Conservation (phyloP, 2,797 vertebrate species). For the Netta rufina region DNA sequence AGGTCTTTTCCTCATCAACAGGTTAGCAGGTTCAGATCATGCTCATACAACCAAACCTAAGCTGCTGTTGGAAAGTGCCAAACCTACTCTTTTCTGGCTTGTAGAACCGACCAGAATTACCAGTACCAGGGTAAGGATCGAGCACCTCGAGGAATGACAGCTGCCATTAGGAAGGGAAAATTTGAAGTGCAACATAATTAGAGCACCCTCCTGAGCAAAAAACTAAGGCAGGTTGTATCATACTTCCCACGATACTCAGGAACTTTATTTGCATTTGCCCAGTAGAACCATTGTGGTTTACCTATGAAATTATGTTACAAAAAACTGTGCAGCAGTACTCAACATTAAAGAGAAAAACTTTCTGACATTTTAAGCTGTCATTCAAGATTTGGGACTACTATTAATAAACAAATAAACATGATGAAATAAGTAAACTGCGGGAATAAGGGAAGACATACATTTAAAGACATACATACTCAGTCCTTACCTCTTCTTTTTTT, state of each 20-base stretch:
- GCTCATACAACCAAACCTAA: background rate
- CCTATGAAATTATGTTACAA: background rate
- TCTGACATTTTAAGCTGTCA: background rate
- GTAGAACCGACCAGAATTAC: background rate
- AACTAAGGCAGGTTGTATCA: background rate
- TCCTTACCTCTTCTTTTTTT: conserved; percentile 92
- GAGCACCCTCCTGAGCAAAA: background rate
- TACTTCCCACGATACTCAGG: background rate
- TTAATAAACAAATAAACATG: background rate
- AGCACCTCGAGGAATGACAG: background rate
- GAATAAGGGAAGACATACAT: background rate
- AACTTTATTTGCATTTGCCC: background rate
- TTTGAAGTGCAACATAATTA: background rate
- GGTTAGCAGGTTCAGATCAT: background rate
- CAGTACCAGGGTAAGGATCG: background rate
- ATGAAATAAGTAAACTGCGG: background rate
- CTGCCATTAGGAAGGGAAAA: background rate
- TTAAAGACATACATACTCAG: background rate
- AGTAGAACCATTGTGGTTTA: background rate
- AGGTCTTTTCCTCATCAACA: background rate
- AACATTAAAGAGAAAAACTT: background rate
- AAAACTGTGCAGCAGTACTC: background rate
- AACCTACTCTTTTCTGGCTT: background rate
- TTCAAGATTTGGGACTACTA: background rate
- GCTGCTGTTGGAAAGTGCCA: background rate